A percentile compares a stretch with the other conserved stretches of the same genome.
Conservation (phyloP, 2,113 vertebrate species). For the Gasterosteus nipponicus region DNA sequence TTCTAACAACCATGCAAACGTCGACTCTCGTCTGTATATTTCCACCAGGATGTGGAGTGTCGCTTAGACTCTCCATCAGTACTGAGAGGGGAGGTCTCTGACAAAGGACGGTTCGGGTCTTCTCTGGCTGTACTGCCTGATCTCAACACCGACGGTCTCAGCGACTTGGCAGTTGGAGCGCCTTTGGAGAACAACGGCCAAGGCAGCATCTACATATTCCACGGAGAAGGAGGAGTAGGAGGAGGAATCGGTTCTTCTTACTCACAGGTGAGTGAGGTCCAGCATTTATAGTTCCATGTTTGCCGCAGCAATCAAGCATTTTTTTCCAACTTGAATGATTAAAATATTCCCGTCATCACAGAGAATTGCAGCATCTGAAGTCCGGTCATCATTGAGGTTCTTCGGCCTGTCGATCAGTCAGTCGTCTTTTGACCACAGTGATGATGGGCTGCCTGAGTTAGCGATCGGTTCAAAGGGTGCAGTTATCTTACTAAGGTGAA, state of each 20-base stretch:
- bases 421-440: slow-evolving; percentile 68
- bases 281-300: neutral
- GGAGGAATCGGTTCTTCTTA: slow-evolving; percentile 46
- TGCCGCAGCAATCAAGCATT: neutral
- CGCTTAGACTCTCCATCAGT: slow-evolving; percentile 24
- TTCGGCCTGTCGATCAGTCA: slow-evolving; percentile 80
- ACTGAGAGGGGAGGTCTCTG: slow-evolving; percentile 60
- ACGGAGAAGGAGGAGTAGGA: slow-evolving; percentile 32
- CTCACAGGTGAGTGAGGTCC: slow-evolving; percentile 72
- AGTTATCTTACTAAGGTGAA: slow-evolving; percentile 79
- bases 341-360: slow-evolving; percentile 20
- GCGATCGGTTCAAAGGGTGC: slow-evolving; percentile 78
- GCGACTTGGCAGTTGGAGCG: slow-evolving; percentile 79
- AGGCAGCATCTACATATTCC: slow-evolving; percentile 82
- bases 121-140: slow-evolving; percentile 77
- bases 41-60: slow-evolving; percentile 46
- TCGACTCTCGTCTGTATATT: slow-evolving; percentile 16
- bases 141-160: slow-evolving; percentile 69
- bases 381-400: slow-evolving; percentile 58
- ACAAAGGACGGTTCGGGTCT: slow-evolving; percentile 76
- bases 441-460: slow-evolving; percentile 71
- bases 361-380: slow-evolving; percentile 75
- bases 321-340: neutral
- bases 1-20: neutral
- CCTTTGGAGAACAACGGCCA: slow-evolving; percentile 77